These are phyloP conservation scores for fruit fly (Drosophila melanogaster) DNA, from an alignment of 1,140 invertebrate genomes.

Conservation along the genomic window Release_6_plus_ISO1_MT NC_004354.4:3047001-3047500, in stretches of 20 bases:
- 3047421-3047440: conserved; percentile 59
- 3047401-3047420: conserved; percentile 78
- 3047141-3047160: conserved; percentile 11
- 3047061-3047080: conserved; percentile 52
- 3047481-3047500: neutral
- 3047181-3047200: conserved; percentile 57
- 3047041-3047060: conserved; percentile 39
- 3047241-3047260: conserved; percentile 65
- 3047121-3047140: too few relatives aligned
- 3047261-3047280: neutral
- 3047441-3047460: conserved; percentile 67
- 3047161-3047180: conserved; percentile 22
- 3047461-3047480: conserved; percentile 1
- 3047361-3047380: neutral
- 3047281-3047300: neutral
- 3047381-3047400: conserved; percentile 78
- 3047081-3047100: conserved; percentile 46
- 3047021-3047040: neutral
- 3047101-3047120: conserved; percentile 2
- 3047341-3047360: too few relatives aligned
- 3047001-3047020: conserved; percentile 4
- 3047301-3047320: neutral
- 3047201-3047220: conserved; percentile 76
- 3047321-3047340: neutral
- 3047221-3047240: conserved; percentile 79